Evolutionary conservation across 2,888 invertebrate species (phyloP), one percentile per base, ranked within the genome.

Genomic region (Cenopis cana): DNA sequence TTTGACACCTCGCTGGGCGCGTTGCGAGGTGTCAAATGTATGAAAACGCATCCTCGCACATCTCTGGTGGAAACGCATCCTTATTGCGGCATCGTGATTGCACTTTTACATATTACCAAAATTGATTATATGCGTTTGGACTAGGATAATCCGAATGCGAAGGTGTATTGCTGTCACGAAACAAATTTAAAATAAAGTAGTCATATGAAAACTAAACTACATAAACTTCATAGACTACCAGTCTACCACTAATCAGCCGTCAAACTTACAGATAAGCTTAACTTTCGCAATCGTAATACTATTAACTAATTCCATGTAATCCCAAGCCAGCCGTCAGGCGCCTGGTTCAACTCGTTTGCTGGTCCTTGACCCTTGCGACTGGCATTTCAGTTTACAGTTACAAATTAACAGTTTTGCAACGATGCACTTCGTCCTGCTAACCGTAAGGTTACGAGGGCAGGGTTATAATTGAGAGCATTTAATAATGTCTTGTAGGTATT

Each of bases 341-440:
- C 18, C 46, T 55, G 24, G 68, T 59, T 41, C 52, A 56, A 73
- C 73, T 54, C 65, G 72, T 69, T 73, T 69, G 11, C 41, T 17
- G 33, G 75, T 79, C 84, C 85, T 84, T 84, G 85, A 82, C 84
- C 80, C 77, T 76, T 69, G 74, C 73, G 74, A 18, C 60, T 81
- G 83, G 77, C 81, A 83, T 83, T 84, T 75, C 56, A 70, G 36
- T 73, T 83, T 81, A 61, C 54, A 38, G 64, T 64, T 64, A 62
- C 68, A 61, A 54, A 18, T 64, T 62, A 56, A 59, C 14, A 55
- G 36, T 70, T 59, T 79, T 79, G 76, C 77, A 83, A 83, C 77
- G 61, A 73, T 71, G 77, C 76, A 78, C 78, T 79, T 79, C 76
- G 74, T 79, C 77, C 74, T 67, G 62, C 41, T 67, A 50, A 67